Evolutionary conservation across 2,113 vertebrate genomes (phyloP).

Genomic region (Pseudopodoces humilis): DNA sequence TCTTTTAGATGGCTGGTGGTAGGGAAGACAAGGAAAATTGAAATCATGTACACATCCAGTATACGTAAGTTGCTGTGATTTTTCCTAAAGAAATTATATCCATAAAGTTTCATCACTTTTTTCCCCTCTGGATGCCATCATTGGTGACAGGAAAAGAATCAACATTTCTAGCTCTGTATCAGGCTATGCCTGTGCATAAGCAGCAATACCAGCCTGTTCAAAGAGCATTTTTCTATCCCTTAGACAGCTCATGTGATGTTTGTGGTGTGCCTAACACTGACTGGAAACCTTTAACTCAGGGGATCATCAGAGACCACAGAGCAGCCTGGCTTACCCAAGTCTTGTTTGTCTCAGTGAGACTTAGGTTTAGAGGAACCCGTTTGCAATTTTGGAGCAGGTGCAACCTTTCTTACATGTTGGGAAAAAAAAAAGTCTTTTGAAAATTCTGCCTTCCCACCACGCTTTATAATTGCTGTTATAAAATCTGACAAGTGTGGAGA

Average conservation of each 20-base stretch:
- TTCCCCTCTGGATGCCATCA: background rate
- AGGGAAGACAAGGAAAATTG: background rate
- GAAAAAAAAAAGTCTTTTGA: background rate
- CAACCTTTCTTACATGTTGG: background rate
- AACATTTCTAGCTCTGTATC: background rate
- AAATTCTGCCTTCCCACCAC: background rate
- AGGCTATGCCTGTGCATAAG: background rate
- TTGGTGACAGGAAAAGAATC: background rate
- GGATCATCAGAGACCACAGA: background rate
- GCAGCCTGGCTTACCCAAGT: background rate
- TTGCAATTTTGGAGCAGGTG: background rate
- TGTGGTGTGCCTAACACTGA: background rate
- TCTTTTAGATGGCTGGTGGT: background rate
- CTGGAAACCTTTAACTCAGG: background rate
- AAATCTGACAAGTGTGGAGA: background rate
- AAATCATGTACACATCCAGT: background rate
- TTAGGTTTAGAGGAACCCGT: background rate
- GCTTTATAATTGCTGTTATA: background rate
- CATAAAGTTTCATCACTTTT: background rate
- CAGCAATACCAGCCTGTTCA: background rate
- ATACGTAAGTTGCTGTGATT: background rate
- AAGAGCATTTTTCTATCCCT: background rate
- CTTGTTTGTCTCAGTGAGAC: background rate
- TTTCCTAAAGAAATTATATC: background rate
- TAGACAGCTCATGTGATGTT: background rate